Evolutionary conservation across 92 coral and sea anemone species (phyloP).

Genomic region (Bergia puertoricense): DNA sequence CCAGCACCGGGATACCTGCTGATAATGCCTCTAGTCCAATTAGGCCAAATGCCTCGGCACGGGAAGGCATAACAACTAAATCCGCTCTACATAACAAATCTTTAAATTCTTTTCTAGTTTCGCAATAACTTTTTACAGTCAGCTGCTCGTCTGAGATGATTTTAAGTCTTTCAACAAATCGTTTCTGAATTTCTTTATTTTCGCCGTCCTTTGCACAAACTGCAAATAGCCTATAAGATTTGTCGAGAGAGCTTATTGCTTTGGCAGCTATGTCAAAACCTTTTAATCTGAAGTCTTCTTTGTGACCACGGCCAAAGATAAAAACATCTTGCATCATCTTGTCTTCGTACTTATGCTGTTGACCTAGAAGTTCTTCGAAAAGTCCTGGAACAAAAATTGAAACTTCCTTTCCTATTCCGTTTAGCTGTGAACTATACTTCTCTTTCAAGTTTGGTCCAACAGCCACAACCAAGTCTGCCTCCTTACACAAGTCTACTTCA

Average conservation of each 20-base stretch:
- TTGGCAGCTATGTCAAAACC: conserved; percentile 36
- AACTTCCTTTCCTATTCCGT: not conserved
- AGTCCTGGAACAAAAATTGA: not conserved
- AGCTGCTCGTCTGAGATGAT: not conserved
- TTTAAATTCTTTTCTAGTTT: not conserved
- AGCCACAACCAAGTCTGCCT: conserved; percentile 36
- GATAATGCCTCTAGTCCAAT: no score
- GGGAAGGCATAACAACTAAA: no score
- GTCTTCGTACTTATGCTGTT: no score
- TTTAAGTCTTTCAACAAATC: not conserved
- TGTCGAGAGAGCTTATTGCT: not conserved
- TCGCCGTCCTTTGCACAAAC: not conserved
- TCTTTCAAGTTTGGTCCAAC: conserved; percentile 33
- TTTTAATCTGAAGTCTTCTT: conserved; percentile 34
- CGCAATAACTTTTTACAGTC: not conserved
- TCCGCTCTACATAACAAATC: not conserved
- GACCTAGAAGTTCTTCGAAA: not conserved
- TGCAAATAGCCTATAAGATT: not conserved
- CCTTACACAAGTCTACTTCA: conserved; percentile 26
- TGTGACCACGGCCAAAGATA: conserved; percentile 21
- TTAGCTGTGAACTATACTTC: not conserved
- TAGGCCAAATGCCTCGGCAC: no score
- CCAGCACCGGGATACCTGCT: no score
- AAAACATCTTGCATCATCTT: no score
- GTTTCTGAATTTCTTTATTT: not conserved